Percentiles rank a stretch among this genome's conserved stretches.
Evolutionary conservation across 2,888 invertebrate species (phyloP).

Genomic region (Branchellion lobata): DNA sequence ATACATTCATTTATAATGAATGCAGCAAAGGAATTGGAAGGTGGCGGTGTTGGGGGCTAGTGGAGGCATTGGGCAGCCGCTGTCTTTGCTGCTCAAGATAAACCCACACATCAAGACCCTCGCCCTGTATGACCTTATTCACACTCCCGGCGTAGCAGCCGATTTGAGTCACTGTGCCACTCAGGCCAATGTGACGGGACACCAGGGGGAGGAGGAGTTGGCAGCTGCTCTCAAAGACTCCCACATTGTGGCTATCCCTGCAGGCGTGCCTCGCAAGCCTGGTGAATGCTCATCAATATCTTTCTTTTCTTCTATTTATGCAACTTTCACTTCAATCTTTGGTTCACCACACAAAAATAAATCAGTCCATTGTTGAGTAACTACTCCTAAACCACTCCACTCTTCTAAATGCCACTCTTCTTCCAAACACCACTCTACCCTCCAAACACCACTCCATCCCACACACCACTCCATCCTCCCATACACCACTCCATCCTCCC

Average conservation of each 20-base stretch:
- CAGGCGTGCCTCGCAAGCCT: constrained; percentile 98
- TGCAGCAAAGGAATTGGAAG: constrained; percentile 65
- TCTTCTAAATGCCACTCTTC: no score
- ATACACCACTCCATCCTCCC: no score
- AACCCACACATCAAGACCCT: constrained; percentile 73
- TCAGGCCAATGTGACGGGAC: constrained; percentile 54
- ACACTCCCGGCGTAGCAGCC: constrained; percentile 92
- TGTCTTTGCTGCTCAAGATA: constrained; percentile 83
- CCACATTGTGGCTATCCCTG: constrained; percentile 90
- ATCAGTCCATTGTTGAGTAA: no score
- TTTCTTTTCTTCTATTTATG: no score
- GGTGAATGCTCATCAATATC: constrained; percentile 65
- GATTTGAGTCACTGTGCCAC: constrained; percentile 82
- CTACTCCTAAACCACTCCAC: no score
- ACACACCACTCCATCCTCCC: no score
- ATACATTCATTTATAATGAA: not conserved
- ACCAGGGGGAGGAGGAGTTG: constrained; percentile 75
- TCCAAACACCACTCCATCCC: no score
- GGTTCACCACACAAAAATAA: no score
- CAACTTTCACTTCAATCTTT: no score
- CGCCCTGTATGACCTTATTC: constrained; percentile 87
- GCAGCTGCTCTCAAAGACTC: constrained; percentile 75
- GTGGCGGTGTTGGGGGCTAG: constrained; percentile 94
- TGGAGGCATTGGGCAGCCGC: constrained; percentile 96
- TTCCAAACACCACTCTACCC: no score